Evolutionary conservation across 2,797 vertebrate species (phyloP).

Genomic region (Salmo trutta): DNA sequence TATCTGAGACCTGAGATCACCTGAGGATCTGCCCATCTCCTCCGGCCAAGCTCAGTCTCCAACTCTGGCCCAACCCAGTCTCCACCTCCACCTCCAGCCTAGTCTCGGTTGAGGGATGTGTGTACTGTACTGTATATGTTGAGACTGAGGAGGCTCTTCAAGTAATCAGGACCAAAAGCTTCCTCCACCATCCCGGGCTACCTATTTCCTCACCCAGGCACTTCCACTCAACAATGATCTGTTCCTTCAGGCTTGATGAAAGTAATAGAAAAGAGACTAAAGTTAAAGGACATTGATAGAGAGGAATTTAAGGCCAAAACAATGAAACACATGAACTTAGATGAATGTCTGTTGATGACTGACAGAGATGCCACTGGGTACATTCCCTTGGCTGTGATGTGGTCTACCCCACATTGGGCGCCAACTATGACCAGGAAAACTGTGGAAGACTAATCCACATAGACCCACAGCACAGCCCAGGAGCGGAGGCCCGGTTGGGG

Average conservation of each 20-base stretch:
- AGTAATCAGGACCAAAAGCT: conserved; percentile 59
- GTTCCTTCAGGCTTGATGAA: conserved; percentile 40
- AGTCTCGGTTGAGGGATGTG: background rate
- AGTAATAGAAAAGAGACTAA: conserved; percentile 27
- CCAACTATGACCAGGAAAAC: conserved; percentile 8
- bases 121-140: conserved; percentile 2
- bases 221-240: conserved; percentile 33
- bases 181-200: conserved; percentile 45
- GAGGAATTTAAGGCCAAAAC: conserved; percentile 59
- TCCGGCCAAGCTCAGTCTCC: no score
- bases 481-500: conserved; percentile 21
- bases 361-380: conserved; percentile 23
- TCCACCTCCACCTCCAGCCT: background rate
- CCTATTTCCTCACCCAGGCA: conserved; percentile 43
- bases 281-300: conserved; percentile 36
- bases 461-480: background rate
- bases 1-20: conserved; percentile 98
- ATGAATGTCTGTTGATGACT: conserved; percentile 9
- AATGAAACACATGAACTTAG: conserved; percentile 36
- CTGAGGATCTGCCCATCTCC: conserved; percentile 44
- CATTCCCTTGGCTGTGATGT: background rate
- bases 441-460: conserved; percentile 3
- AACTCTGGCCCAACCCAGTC: no score
- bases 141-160: conserved; percentile 39
- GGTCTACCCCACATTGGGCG: conserved; percentile 18